Percentiles rank a stretch among this genome's conserved stretches.
These are phyloP conservation scores for Dinoponera quadriceps DNA, from an alignment of 1,140 invertebrate species.

Conservation along the genomic window DNA sequence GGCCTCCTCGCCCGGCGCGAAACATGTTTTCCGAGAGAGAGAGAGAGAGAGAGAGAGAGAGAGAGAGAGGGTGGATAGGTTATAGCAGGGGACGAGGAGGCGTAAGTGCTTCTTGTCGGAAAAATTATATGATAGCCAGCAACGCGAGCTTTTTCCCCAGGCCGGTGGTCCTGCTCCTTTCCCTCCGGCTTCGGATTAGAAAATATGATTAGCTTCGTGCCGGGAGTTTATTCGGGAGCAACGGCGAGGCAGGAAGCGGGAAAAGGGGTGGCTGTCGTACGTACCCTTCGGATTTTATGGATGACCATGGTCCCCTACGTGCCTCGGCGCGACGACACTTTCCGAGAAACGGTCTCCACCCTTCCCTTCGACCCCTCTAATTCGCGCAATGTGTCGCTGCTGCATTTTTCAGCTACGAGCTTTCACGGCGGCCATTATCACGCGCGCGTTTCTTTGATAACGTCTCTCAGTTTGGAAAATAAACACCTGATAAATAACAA, in stretches of 20 bases:
- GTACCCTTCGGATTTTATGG: slow-evolving; percentile 78
- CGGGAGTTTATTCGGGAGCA: slow-evolving; percentile 74
- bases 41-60: slow-evolving; percentile 80
- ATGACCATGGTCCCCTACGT: slow-evolving; percentile 74
- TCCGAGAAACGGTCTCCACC: slow-evolving; percentile 45
- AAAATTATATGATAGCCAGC: slow-evolving; percentile 84
- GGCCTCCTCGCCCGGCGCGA: slow-evolving; percentile 70
- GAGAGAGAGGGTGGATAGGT: slow-evolving; percentile 78
- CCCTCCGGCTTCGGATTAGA: slow-evolving; percentile 81
- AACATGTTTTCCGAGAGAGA: slow-evolving; percentile 79
- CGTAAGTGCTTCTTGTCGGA: slow-evolving; percentile 85
- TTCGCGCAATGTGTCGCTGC: slow-evolving; percentile 48
- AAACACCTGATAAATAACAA: not conserved
- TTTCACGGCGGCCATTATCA: not conserved
- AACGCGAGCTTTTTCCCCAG: slow-evolving; percentile 78
- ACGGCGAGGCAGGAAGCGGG: slow-evolving; percentile 56
- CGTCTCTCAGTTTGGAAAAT: not conserved
- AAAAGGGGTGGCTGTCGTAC: slow-evolving; percentile 71
- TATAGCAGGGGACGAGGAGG: slow-evolving; percentile 78
- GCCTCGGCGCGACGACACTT: slow-evolving; percentile 63
- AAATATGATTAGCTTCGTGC: slow-evolving; percentile 84
- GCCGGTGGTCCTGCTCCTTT: slow-evolving; percentile 57
- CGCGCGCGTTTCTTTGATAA: not conserved
- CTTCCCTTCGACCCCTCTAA: slow-evolving; percentile 44
- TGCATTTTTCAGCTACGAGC: not conserved